Evolutionary conservation across 2,888 invertebrate genomes (phyloP), one percentile per base, ranked within the genome.

Genomic region (Drosophila peninsularis): DNA sequence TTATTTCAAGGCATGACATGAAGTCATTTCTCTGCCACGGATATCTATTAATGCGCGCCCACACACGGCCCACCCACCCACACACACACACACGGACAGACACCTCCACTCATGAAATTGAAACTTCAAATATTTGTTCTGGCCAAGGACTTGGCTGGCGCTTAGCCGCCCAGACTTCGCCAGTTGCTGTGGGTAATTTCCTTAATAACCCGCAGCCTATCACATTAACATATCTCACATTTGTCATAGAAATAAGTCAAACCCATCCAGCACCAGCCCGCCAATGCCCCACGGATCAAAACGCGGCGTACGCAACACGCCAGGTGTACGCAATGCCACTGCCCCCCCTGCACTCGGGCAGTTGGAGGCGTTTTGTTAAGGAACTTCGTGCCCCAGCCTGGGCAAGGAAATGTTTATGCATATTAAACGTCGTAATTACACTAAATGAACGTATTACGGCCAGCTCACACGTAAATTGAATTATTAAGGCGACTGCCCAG

Each of bases 1-100:
- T 91, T 90, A 91, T 90, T 81, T 85, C 74, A 83, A 90, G 88
- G 88, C 91, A 90, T 91, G 91, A 90, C 90, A 91, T 90, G 89
- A 87, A 90, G 84, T 86, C 89, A 90, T 90, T 90, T 86, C 80
- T 85, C 79, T 70, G 68, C 44, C 80, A 76, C 65, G 60, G 63
- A 73, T 87, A 81, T 71, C 76, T 73, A 82, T 82, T 85, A 79
- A 70, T 72, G 78, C 60, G 37, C 52, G 47, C 56, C 44, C 58
- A 39, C 53, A 34, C 34, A 64, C 54, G n/a, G n/a, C 3, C 30
- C 10, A 5, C 13, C 30, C 30, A 3, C 45, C 4, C 27, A 6
- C 49, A 24, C 62, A 21, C 55, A 21, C 50, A 3, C 24, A 10
- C 36, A 10, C 14, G n/a, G 34, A 21, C 24, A 11, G 32, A 30